phyloP scores from a whole-genome alignment of 2,113 vertebrate species.

The Daphoenositta chrysoptera region DNA sequence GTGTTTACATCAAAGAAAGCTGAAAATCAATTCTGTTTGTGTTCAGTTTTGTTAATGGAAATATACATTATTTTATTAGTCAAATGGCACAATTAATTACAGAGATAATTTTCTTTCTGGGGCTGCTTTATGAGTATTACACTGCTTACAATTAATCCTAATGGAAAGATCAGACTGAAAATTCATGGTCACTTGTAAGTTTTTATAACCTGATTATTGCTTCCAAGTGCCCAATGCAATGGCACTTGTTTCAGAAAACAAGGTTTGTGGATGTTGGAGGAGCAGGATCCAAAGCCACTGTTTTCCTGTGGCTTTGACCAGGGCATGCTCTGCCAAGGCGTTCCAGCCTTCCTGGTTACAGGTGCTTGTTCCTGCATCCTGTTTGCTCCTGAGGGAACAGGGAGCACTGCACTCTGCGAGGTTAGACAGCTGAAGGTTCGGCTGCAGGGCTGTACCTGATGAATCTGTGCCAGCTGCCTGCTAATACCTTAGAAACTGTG shows the following conservation, averaged over 20 bases:
- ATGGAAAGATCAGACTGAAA: conserved; percentile 1
- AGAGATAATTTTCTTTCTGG: background rate
- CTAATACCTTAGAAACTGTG: fast-evolving
- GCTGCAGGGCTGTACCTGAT: background rate
- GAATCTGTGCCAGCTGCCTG: fast-evolving
- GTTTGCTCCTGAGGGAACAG: fast-evolving
- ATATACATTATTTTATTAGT: background rate
- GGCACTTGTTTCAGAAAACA: background rate
- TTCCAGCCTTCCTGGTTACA: no score
- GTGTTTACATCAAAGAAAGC: conserved; percentile 6
- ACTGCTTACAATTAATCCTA: conserved; percentile 9
- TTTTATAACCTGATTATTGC: background rate
- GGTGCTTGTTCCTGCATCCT: fast-evolving
- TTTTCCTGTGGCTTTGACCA: background rate
- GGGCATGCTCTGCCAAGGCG: fast-evolving
- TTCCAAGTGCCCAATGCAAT: background rate
- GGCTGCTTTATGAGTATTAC: background rate
- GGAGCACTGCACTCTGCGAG: background rate
- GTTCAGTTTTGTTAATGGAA: background rate
- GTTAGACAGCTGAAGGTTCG: fast-evolving
- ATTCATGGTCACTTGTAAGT: background rate
- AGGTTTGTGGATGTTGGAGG: background rate
- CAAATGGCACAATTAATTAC: conserved; percentile 26
- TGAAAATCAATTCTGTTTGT: background rate
- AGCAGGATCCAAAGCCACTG: fast-evolving